These are phyloP conservation scores for Asobara japonica DNA, from an alignment of 1,140 invertebrate species.

Conservation along the genomic window DNA sequence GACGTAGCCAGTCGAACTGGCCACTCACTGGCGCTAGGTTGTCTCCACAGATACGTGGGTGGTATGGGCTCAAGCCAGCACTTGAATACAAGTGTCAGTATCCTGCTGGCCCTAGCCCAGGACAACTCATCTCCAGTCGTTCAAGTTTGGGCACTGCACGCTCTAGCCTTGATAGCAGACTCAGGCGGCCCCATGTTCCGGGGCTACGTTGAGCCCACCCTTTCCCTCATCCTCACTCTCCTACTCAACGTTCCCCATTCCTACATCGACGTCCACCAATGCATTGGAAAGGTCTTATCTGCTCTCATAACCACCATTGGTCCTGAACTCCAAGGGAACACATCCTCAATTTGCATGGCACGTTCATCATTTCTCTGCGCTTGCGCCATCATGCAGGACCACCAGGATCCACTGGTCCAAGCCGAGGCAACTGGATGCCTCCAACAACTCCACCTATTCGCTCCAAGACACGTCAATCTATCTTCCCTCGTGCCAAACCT, in stretches of 20 bases:
- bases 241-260: conserved; percentile 89
- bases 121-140: conserved; percentile 89
- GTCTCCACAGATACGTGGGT: conserved; percentile 89
- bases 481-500: conserved; percentile 92
- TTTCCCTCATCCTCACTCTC: conserved; percentile 89
- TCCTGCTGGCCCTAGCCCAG: conserved; percentile 92
- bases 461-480: conserved; percentile 92
- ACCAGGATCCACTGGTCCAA: conserved; percentile 89
- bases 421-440: conserved; percentile 96
- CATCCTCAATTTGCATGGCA: conserved; percentile 74
- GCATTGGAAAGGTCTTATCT: conserved; percentile 92
- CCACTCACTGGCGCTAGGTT: conserved; percentile 92
- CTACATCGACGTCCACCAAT: conserved; percentile 92
- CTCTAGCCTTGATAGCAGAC: conserved; percentile 93
- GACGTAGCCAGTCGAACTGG: conserved; percentile 91
- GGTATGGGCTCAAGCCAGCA: conserved; percentile 93
- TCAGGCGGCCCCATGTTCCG: conserved; percentile 99
- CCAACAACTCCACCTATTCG: conserved; percentile 98
- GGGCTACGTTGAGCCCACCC: conserved; percentile 93
- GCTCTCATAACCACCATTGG: conserved; percentile 97
- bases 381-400: conserved; percentile 93
- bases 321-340: conserved; percentile 92
- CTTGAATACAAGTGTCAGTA: conserved; percentile 92
- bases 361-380: conserved; percentile 85
- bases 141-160: conserved; percentile 97